A percentile compares a stretch with the other conserved stretches of the same genome.
phyloP scores from a whole-genome alignment of 2,797 vertebrate species.

The Glossophaga mutica region DNA sequence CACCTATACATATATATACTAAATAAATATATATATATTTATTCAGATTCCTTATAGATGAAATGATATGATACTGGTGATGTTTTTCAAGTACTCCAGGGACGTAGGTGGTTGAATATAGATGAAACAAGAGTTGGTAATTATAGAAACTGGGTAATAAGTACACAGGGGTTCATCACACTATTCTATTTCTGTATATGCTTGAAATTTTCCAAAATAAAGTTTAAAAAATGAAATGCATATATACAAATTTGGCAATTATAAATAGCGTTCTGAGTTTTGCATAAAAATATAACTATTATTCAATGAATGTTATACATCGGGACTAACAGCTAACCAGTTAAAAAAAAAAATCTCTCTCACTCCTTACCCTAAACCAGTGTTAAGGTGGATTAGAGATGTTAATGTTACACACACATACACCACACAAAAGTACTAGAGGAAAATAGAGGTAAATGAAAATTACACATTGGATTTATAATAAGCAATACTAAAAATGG shows the following conservation, averaged over 20 bases:
- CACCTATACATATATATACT: too few species aligned
- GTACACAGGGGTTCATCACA: not conserved
- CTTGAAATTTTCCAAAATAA: not conserved
- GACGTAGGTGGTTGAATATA: not conserved
- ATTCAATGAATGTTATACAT: slow-evolving; percentile 33
- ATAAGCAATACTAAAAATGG: not conserved
- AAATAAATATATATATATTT: not conserved
- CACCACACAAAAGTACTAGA: not conserved
- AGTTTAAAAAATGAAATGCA: not conserved
- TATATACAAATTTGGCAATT: not conserved
- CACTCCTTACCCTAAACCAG: not conserved
- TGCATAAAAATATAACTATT: not conserved
- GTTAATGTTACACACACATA: not conserved
- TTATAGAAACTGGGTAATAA: not conserved
- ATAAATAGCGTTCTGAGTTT: not conserved
- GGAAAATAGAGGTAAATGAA: slow-evolving; percentile 12
- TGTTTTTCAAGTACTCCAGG: not conserved
- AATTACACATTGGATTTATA: not conserved
- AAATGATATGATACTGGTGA: not conserved
- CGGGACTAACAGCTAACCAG: not conserved
- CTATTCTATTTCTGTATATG: not conserved
- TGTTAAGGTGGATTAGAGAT: slow-evolving; percentile 3
- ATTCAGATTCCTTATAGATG: not conserved
- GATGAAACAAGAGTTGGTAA: not conserved
- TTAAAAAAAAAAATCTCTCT: not conserved